Conservation (phyloP, 2,113 vertebrate genomes). For the Numenius arquata region DNA sequence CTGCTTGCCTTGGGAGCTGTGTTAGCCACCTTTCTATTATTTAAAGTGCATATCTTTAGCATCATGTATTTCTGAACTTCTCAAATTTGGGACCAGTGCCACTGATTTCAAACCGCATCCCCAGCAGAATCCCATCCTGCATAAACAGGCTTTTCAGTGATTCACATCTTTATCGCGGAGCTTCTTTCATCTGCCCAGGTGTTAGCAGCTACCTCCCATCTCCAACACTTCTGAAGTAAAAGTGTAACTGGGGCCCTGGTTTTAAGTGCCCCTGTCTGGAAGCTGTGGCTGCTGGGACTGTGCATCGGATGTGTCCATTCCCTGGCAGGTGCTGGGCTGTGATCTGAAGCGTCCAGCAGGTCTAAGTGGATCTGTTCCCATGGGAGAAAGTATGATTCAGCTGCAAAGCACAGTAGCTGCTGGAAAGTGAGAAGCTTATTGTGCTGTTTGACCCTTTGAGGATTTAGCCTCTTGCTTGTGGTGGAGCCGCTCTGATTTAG, state of each 20-base stretch:
- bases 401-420: background rate
- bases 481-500: background rate
- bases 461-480: background rate
- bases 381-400: background rate
- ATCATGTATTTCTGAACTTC: fast-evolving
- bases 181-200: background rate
- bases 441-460: background rate
- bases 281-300: background rate
- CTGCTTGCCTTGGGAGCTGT: background rate
- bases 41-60: background rate
- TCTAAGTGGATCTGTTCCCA: background rate
- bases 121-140: background rate
- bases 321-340: background rate
- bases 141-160: background rate
- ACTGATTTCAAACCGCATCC: no score
- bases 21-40: background rate
- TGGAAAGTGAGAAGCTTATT: background rate
- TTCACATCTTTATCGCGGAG: background rate
- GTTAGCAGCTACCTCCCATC: background rate
- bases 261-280: fast-evolving
- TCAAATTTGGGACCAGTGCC: no score
- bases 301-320: fast-evolving
- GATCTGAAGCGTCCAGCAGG: background rate
- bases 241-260: fast-evolving
- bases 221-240: background rate